Evolutionary conservation across 37 sponge, comb jelly and placozoan species (phyloP), one percentile per base, ranked within the genome.

Genomic region (Ianthella basta): DNA sequence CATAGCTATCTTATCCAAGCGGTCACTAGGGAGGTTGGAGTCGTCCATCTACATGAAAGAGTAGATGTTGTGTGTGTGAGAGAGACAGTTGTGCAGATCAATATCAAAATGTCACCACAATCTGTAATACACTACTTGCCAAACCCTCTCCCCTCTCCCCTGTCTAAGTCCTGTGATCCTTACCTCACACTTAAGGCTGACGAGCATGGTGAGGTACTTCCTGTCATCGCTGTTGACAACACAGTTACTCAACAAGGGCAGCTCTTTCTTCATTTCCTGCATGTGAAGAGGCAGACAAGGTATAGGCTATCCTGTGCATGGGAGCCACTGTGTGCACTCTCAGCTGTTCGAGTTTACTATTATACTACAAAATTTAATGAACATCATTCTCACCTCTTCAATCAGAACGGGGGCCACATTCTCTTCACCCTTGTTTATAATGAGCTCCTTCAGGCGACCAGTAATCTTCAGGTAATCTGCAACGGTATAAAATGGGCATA

Each of bases 371-470:
- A n/a, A n/a, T n/a, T n/a, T n/a, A n/a, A n/a, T n/a, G n/a, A n/a
- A n/a, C 8, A 8, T 3, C 50, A 10, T 44, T 44, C 6, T 44
- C 6, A 86, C 94, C 61, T 91, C 83, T 84, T 98, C 99, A 54
- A 98, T 94, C 0, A 91, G 92, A 0, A 98, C 93, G 5, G 99
- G 99, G 30, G 99, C 95, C 27, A 98, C 75, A 64, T 98, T 98
- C 90, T 98, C 98, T 16, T 96, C 98, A 1, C 98, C 98, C 25
- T 88, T 75, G 3, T 96, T 98, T 40, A 98, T 95, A 36, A 98
- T 80, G 56, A 98, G 85, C 87, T 98, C 98, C 82, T 94, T 97
- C 65, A 92, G 84, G 24, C 98, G 89, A 32, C 98, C 98, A 78
- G 98, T 97, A 80, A 97, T 94, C 67, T 74, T 89, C 75, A 94